These are phyloP conservation scores for Drepana falcataria DNA, from an alignment of 2,888 invertebrate species.

Conservation along the genomic window DNA sequence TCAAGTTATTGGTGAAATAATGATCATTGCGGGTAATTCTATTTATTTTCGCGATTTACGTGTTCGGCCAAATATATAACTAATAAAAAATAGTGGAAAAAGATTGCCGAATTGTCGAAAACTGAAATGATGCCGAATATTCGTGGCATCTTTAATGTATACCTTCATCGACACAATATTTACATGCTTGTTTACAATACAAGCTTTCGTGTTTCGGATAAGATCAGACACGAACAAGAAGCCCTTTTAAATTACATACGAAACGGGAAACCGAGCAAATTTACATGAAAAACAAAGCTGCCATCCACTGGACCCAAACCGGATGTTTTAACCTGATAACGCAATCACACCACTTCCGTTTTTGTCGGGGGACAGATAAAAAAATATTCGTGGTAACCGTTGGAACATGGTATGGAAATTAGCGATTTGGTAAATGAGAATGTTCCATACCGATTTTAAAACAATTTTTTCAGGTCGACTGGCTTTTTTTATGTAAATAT, in stretches of 20 bases:
- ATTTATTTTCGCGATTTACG: too few species aligned
- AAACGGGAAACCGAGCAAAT: slow-evolving; percentile 5
- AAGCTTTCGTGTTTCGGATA: not conserved
- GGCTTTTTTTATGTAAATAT: too few species aligned
- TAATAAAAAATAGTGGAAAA: too few species aligned
- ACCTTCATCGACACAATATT: too few species aligned
- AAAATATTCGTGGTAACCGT: slow-evolving; percentile 5
- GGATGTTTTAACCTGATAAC: slow-evolving; percentile 18
- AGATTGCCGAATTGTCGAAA: too few species aligned
- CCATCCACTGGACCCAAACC: slow-evolving; percentile 3
- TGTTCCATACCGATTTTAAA: not conserved
- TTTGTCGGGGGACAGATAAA: slow-evolving; percentile 14
- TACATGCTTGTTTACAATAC: not conserved
- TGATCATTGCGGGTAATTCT: too few species aligned
- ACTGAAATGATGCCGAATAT: too few species aligned
- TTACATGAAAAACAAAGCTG: slow-evolving; percentile 13
- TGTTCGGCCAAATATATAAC: too few species aligned
- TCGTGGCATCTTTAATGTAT: too few species aligned
- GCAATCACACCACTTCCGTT: slow-evolving; percentile 19
- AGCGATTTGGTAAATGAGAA: not conserved
- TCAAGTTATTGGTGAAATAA: too few species aligned
- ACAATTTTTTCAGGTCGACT: too few species aligned
- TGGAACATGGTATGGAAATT: not conserved
- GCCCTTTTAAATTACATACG: not conserved
- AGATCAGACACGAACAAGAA: not conserved